These are phyloP conservation scores for Trogon surrucura DNA, from an alignment of 2,113 vertebrate species.

Conservation along the genomic window DNA sequence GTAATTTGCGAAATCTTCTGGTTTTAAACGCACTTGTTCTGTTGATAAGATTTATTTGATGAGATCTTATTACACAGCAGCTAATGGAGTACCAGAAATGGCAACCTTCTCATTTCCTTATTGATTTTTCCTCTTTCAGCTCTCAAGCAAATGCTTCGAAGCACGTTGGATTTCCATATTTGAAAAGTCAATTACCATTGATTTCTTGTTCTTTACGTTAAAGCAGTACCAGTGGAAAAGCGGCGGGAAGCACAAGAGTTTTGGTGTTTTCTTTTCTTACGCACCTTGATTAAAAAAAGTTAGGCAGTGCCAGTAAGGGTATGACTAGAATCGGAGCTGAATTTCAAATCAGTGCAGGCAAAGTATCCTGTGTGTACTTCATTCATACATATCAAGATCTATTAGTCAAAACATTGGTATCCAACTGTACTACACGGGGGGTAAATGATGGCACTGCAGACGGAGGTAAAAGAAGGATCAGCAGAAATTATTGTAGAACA, in stretches of 20 bases:
- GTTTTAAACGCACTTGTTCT: neutral
- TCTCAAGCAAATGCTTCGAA: neutral
- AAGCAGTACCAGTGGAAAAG: neutral
- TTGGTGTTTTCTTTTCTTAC: neutral
- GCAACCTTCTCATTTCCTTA: neutral
- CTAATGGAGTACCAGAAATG: neutral
- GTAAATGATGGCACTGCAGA: neutral
- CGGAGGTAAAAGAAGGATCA: neutral
- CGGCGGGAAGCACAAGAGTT: neutral
- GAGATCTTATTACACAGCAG: neutral
- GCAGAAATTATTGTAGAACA: neutral
- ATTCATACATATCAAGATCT: neutral
- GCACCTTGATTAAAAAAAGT: neutral
- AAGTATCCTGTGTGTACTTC: neutral
- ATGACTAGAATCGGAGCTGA: neutral
- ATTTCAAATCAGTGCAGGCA: fast-evolving
- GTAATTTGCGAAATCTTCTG: neutral
- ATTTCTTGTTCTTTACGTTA: neutral
- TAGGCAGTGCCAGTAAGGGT: neutral
- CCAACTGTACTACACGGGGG: neutral
- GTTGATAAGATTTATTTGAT: neutral
- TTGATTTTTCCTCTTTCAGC: conserved; percentile 17
- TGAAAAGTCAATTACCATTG: neutral
- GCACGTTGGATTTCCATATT: neutral
- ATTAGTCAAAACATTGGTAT: neutral